Evolutionary conservation across 2,113 vertebrate genomes (phyloP).

Genomic region (Mastomys coucha): DNA sequence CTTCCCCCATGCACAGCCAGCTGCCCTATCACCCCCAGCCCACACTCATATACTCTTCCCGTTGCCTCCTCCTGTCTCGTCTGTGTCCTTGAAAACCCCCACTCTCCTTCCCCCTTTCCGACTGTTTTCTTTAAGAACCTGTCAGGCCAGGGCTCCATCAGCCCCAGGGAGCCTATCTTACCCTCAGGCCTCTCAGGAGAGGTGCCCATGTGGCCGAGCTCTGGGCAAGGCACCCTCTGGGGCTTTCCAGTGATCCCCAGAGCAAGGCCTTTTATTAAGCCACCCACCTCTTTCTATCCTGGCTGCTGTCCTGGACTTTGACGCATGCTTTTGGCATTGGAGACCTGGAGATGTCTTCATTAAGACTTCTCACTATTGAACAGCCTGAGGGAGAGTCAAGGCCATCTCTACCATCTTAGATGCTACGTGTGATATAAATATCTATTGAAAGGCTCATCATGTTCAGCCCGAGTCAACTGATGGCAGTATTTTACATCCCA

Average conservation of each 20-base stretch:
- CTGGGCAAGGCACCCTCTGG: fast-evolving
- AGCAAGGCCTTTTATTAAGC: too few relatives aligned
- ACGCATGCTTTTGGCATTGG: neutral
- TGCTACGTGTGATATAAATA: neutral
- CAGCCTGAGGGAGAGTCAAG: neutral
- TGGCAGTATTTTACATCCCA: neutral
- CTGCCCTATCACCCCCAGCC: fast-evolving
- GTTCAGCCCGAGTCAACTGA: neutral
- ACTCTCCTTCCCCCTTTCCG: neutral
- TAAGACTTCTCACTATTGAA: neutral
- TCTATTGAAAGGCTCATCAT: fast-evolving
- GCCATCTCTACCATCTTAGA: neutral
- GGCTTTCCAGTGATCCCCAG: neutral
- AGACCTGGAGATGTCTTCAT: neutral
- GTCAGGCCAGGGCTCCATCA: neutral
- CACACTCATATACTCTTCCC: fast-evolving
- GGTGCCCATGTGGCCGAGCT: too few relatives aligned
- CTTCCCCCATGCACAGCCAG: neutral
- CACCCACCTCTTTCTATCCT: neutral
- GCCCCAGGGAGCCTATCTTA: neutral
- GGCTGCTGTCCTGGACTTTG: neutral
- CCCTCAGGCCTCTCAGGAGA: neutral
- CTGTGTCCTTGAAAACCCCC: neutral
- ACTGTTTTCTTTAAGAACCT: neutral
- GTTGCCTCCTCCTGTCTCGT: fast-evolving